These are phyloP conservation scores for Chelon auratus DNA, from an alignment of 2,797 vertebrate genomes.

Conservation along the genomic window DNA sequence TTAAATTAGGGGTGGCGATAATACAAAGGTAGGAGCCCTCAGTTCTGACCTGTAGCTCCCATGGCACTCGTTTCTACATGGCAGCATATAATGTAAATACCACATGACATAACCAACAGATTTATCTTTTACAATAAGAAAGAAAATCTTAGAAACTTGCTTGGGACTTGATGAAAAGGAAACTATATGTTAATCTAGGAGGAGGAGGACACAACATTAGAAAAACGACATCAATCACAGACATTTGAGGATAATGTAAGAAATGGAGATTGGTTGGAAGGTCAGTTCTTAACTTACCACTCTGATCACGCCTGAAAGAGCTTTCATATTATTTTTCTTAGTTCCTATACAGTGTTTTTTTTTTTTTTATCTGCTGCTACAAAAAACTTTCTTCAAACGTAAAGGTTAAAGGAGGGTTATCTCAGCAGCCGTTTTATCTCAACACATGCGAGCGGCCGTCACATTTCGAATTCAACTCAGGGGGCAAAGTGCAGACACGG, in stretches of 20 bases:
- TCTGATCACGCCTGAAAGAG: neutral
- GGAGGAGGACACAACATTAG: neutral
- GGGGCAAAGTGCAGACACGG: constrained; percentile 47
- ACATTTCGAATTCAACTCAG: constrained; percentile 37
- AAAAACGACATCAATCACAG: neutral
- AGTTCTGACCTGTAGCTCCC: too few species aligned
- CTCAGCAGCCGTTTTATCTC: constrained; percentile 31
- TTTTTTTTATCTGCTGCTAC: neutral
- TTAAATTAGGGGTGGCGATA: too few species aligned
- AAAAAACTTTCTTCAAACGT: neutral
- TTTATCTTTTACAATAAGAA: neutral
- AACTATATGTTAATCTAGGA: neutral
- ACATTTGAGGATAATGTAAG: neutral
- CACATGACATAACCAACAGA: neutral
- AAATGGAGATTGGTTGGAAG: neutral
- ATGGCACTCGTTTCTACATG: neutral
- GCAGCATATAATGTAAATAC: neutral
- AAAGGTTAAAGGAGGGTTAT: constrained; percentile 33
- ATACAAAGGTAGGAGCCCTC: too few species aligned
- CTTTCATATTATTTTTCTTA: constrained; percentile 9
- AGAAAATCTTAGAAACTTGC: neutral
- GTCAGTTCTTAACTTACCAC: neutral
- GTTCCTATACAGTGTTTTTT: constrained; percentile 2
- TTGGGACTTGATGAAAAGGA: neutral
- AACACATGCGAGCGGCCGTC: constrained; percentile 19